phyloP scores from a whole-genome alignment of 2,888 invertebrate species.

The Eupithecia inturbata region DNA sequence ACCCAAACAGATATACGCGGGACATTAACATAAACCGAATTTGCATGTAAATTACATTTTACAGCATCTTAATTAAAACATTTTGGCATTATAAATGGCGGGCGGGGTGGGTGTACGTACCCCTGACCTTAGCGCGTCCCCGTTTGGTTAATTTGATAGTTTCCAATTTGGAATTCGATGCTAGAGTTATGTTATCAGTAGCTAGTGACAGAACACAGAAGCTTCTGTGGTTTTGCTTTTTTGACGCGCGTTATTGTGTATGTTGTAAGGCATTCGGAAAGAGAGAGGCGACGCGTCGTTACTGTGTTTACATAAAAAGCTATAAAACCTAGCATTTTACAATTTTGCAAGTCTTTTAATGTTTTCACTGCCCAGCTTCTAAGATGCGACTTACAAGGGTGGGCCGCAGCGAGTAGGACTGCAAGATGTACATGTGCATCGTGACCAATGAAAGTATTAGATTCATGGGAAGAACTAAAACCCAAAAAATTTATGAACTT shows the following conservation, averaged over 20 bases:
- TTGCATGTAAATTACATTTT: constrained; percentile 86
- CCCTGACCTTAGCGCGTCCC: constrained; percentile 70
- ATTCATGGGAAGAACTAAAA: no score
- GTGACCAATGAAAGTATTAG: no score
- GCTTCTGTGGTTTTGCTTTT: neutral
- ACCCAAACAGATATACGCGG: constrained; percentile 84
- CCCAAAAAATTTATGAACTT: no score
- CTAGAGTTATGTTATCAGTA: constrained; percentile 37
- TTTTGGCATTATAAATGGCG: constrained; percentile 85
- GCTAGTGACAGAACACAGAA: no score
- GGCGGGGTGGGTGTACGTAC: constrained; percentile 66
- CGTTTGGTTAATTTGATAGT: constrained; percentile 72
- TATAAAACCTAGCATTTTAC: no score
- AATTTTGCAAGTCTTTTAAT: no score
- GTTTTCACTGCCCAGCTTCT: no score
- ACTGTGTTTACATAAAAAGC: no score
- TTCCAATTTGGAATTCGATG: constrained; percentile 54
- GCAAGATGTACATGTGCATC: no score
- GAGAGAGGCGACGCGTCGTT: neutral
- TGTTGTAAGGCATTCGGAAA: neutral
- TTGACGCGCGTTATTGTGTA: neutral
- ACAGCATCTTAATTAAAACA: constrained; percentile 86
- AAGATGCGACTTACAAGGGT: no score
- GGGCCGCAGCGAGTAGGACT: no score
- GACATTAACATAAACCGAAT: constrained; percentile 86